Evolutionary conservation across 2,888 invertebrate species (phyloP).

Genomic region (Drosophila villosipedis): DNA sequence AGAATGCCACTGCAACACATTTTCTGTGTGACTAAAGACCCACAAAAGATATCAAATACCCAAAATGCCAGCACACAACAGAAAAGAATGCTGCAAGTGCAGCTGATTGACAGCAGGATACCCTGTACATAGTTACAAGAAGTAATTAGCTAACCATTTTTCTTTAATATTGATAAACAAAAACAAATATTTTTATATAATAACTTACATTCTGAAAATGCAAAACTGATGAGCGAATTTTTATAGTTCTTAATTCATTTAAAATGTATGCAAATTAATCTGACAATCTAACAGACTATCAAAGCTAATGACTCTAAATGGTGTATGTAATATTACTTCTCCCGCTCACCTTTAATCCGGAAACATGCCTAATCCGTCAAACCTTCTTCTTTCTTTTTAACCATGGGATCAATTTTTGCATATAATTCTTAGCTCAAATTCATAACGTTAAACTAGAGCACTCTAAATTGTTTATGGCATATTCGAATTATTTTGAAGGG

Average conservation of each 20-base stretch:
- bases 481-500: neutral
- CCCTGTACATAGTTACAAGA: conserved; percentile 27
- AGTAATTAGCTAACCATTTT: neutral
- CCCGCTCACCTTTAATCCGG: too few relatives aligned
- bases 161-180: neutral
- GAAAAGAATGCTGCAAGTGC: conserved; percentile 4
- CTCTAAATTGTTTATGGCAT: neutral
- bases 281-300: neutral
- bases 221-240: neutral
- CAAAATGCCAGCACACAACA: conserved; percentile 47
- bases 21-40: conserved; percentile 60
- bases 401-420: neutral
- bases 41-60: conserved; percentile 74
- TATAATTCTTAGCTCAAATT: neutral
- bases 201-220: neutral
- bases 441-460: neutral
- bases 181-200: neutral
- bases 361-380: neutral
- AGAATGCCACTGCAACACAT: conserved; percentile 47
- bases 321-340: neutral
- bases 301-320: neutral
- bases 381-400: neutral
- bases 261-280: neutral
- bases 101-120: conserved; percentile 8
- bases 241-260: neutral